These are phyloP conservation scores for Atherinomorus stipes DNA, from an alignment of 2,113 vertebrate genomes.

Conservation along the genomic window DNA sequence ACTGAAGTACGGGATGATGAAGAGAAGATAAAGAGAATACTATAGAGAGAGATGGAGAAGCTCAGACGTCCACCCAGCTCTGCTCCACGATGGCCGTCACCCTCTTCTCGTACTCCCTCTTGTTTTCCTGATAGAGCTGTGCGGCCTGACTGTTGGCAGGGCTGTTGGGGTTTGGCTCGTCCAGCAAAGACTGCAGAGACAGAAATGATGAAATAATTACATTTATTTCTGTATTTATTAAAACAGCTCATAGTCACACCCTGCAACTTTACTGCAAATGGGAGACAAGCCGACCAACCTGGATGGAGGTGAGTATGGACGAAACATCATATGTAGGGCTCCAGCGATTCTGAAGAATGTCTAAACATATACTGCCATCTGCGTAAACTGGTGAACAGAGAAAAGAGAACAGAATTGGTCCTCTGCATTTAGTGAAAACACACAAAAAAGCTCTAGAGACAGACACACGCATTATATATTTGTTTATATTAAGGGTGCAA, in stretches of 20 bases:
- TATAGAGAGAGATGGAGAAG: conserved; percentile 5
- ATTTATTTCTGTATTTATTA: too few species aligned
- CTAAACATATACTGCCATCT: conserved; percentile 99
- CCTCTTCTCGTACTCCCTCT: conserved; percentile 98
- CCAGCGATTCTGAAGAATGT: conserved; percentile 99
- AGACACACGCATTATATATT: too few species aligned
- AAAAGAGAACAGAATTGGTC: neutral
- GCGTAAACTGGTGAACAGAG: conserved; percentile 88
- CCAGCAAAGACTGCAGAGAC: conserved; percentile 90
- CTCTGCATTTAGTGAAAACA: too few species aligned
- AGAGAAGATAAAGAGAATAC: conserved; percentile 28
- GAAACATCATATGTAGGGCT: conserved; percentile 98
- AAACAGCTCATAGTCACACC: too few species aligned
- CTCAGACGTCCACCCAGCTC: conserved; percentile 98
- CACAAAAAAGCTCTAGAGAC: neutral
- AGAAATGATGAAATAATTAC: neutral
- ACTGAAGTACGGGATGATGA: conserved; percentile 75
- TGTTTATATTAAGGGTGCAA: too few species aligned
- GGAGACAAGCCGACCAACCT: conserved; percentile 81
- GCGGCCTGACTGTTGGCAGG: conserved; percentile 99
- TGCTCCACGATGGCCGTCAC: conserved; percentile 99
- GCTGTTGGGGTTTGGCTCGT: conserved; percentile 98
- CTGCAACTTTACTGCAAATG: too few species aligned
- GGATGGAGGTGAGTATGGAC: conserved; percentile 99
- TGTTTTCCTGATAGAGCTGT: conserved; percentile 99